Percentiles rank a stretch among this genome's conserved stretches.
phyloP scores from a whole-genome alignment of 2,113 vertebrate species.

The Phylloscopus trochilus region DNA sequence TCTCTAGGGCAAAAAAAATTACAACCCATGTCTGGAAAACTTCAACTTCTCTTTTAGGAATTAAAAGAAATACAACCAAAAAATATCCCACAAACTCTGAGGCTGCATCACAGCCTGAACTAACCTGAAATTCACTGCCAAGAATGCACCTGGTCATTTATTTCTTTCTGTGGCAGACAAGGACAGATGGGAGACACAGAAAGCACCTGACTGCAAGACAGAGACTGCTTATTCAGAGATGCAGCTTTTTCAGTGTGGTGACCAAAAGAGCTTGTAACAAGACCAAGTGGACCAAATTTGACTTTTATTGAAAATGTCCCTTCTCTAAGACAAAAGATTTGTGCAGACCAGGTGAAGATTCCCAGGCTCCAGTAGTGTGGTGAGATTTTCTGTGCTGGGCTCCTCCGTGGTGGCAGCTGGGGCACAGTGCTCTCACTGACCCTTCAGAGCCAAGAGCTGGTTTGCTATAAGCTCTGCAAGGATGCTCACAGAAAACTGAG shows the following conservation, averaged over 20 bases:
- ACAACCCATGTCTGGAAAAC: not conserved
- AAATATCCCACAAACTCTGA: not conserved
- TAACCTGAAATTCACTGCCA: not conserved
- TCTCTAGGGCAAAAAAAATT: not conserved
- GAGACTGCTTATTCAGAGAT: not conserved
- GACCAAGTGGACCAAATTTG: not conserved
- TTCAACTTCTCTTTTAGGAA: not conserved
- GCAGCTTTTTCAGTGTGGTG: not conserved
- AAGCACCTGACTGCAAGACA: not conserved
- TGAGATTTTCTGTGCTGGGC: not conserved
- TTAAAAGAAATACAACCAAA: not conserved
- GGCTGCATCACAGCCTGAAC: not conserved
- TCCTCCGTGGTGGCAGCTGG: not conserved
- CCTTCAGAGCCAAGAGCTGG: not conserved
- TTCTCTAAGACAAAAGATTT: not conserved
- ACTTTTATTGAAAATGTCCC: not conserved
- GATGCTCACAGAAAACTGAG: not conserved
- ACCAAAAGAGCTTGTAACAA: not conserved
- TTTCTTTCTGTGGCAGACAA: not conserved
- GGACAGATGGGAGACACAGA: not conserved
- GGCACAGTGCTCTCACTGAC: not conserved
- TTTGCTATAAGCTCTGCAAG: not conserved
- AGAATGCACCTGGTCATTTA: not conserved
- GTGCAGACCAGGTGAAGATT: not conserved
- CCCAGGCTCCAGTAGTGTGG: fast-evolving